phyloP scores from a whole-genome alignment of 2,797 vertebrate genomes.

The Buceros bicornis region DNA sequence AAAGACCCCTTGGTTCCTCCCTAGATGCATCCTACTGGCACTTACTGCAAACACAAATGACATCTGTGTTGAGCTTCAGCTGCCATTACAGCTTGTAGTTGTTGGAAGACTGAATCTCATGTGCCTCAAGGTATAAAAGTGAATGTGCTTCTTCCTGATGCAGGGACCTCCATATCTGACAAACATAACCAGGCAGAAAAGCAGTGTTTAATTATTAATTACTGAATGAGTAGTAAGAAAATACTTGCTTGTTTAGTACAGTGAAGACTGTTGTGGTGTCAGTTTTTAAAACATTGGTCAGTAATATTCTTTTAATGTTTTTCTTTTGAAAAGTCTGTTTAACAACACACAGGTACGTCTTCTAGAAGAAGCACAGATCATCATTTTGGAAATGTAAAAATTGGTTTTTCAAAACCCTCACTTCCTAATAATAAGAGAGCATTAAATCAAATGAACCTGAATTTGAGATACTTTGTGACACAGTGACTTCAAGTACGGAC shows the following conservation, averaged over 20 bases:
- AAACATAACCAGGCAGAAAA: not conserved
- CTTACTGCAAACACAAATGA: not conserved
- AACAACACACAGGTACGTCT: not conserved
- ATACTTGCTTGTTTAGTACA: not conserved
- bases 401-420: fast-evolving
- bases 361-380: not conserved
- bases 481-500: not conserved
- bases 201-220: not conserved
- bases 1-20: not conserved
- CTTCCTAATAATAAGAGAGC: not conserved
- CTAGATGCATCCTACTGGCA: not conserved
- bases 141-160: not conserved
- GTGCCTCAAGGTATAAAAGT: fast-evolving
- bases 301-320: not conserved
- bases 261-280: not conserved
- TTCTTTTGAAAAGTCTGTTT: not conserved
- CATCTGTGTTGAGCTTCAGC: not conserved
- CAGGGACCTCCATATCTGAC: not conserved
- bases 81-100: not conserved
- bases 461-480: not conserved
- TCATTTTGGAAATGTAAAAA: not conserved
- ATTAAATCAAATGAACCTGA: not conserved
- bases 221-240: not conserved
- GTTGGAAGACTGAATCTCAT: not conserved
- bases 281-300: not conserved